These are phyloP conservation scores for Phataginus tricuspis DNA, from an alignment of 2,797 vertebrate genomes.

Conservation along the genomic window DNA sequence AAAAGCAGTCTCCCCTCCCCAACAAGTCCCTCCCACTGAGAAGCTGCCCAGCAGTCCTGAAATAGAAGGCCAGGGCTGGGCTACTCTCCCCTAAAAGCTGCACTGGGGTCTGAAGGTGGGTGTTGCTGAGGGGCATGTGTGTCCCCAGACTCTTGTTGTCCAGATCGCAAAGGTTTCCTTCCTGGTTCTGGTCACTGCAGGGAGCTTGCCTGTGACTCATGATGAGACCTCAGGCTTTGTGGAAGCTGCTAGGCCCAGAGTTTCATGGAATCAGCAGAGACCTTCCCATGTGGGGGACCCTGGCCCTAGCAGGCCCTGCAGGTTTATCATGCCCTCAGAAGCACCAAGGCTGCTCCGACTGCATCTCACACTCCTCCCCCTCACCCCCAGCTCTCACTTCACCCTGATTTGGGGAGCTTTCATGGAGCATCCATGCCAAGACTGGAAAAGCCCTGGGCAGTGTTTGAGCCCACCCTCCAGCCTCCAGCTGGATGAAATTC, in stretches of 20 bases:
- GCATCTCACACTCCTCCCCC: neutral
- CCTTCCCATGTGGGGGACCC: neutral
- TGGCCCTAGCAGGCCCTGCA: neutral
- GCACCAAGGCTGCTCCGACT: neutral
- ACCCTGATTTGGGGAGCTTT: neutral
- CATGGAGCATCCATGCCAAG: neutral
- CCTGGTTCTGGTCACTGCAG: neutral
- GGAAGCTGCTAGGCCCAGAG: no score
- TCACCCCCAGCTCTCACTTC: neutral
- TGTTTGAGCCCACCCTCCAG: neutral
- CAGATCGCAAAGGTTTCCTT: neutral
- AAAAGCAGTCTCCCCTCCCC: neutral
- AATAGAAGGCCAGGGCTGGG: neutral
- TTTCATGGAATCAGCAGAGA: neutral
- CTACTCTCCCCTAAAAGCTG: neutral
- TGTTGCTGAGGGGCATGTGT: neutral
- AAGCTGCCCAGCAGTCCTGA: neutral
- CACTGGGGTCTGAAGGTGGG: neutral
- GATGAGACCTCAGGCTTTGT: neutral
- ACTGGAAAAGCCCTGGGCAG: neutral
- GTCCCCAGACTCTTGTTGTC: neutral
- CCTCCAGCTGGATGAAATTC: neutral
- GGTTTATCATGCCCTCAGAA: neutral
- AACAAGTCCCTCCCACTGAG: neutral
- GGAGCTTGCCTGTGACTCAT: neutral